Base-by-base conservation (phyloP, 92 coral and sea anemone species). In the Siderastrea siderea region DNA sequence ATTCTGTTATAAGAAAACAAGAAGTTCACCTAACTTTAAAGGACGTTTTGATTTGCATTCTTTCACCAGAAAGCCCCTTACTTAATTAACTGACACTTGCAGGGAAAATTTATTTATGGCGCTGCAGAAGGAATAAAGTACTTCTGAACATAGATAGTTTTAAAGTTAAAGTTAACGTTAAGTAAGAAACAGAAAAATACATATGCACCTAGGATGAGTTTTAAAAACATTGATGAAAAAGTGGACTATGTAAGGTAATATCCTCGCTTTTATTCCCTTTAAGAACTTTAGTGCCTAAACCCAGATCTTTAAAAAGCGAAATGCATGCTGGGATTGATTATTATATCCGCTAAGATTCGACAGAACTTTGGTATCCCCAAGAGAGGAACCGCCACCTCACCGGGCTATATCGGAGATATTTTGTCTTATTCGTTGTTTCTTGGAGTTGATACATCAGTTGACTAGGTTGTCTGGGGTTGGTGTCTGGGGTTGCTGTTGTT, bases 81-180 rank as follows among this genome's bases (percentile, higher is more conserved):
- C 77, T 73, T 6, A 50, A 73, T 73, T 73, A 49, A 7, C 46
- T 16, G 6, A 15, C 51, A 73, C 60, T 73, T 49, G 13, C 16
- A 73, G 61, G 77, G 44, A 19, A 73, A 51, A 15, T 19, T 7
- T 73, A 73, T n/a, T 19, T 73, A 19, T 73, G 60, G 77, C 9
- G 45, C 6, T 73, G 77, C 44, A 73, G 77, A 17, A 73, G 47
- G 60, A 15, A 50, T 73, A 14, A 16, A 49, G 60, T n/a, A 50
- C 77, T 73, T 17, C 60, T 2, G 44, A 73, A 50, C 17, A 73
- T 73, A 17, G 14, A 26, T 49, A 17, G 77, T 49, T 73, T 49
- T 71, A 73, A 3, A 19, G 71, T 67, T 43, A 38, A 7, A 8
- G 71, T 67, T 2, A 0, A 38, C 11, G 9, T 67, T 44, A 67